Base-by-base conservation (phyloP, 2,797 vertebrate species). In the Discoglossus pictus region DNA sequence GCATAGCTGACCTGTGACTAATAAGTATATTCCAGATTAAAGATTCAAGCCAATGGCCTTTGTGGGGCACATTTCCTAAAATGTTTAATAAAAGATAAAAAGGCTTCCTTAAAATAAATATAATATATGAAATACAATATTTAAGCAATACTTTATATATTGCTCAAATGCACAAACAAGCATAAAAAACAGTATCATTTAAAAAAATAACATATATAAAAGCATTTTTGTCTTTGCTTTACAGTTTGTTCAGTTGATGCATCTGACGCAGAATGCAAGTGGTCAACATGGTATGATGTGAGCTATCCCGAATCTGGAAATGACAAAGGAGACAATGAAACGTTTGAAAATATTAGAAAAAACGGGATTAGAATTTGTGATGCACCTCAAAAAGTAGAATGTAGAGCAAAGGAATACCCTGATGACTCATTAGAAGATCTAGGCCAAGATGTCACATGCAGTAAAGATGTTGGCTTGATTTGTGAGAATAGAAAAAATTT, bases 251-350 rank as follows among this genome's bases (percentile, higher is more conserved):
- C 43, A 12, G 35, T 66, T 13, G 25, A 11, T 39, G 16, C 18
- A 4, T 23, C 38, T 11, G 18, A 27, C 0, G 53, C 18, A 13
- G 34, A 23, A 9, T 69, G 58, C 40, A 18, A 4, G 4, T 69
- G 66, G 58, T 52, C 66, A 20, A 1, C 20, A 1, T 69, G 66
- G 66, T 46, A 36, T 47, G 58, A 69, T 47, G 58, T 61, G 5
- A 25, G 23, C 24, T 61, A 88, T 1, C 88, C 88, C 0, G 44
- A 6, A 0, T 17, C 78, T 0, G 74, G 6, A 1, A 79, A 34
- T 0, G 0, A 84, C 0, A 61, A 82, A 1, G 89, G 89, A 10
- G 89, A 91, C 2, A 86, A 89, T n/a, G 89, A 91, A 6, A 89
- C 86, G 0, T 72, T 89, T 3, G 0, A 61, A 0, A 79, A 89